Base-by-base conservation (phyloP, 2,888 invertebrate genomes). In the Eupeodes latifasciatus region DNA sequence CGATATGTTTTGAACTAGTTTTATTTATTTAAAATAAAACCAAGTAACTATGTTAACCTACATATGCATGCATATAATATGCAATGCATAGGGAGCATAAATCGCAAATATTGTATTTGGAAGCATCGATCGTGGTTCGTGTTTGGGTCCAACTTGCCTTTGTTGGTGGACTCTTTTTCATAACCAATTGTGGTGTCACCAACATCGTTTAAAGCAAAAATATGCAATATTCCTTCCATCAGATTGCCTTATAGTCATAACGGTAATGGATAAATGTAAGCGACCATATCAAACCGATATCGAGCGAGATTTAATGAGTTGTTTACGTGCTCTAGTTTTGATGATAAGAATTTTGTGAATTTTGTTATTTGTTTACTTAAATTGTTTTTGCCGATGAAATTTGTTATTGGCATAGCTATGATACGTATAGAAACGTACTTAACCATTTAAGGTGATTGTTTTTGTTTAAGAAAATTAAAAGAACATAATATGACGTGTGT, bases 111-210 rank as follows among this genome's bases (percentile, higher is more conserved):
- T 57, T 49, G 53, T 80, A 44, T 61, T 19, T 51, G 40, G 40
- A 27, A 27, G 53, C 12, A 44, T 55, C 47, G 47, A 47, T 69
- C 36, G 27, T 27, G 27, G 51, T 57, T 40, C 40, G 49, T 27
- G 5, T 12, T 62, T 57, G n/a, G 81, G 75, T 88, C 74, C 75
- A 75, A 51, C n/a, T 67, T 44, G 27, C 53, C 62, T 36, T 36
- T 78, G 69, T 53, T 74, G 53, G 72, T 40, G 12, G 61, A 44
- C 59, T 75, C 51, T 69, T 85, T 74, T 67, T 61, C 88, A 88
- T 85, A 81, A 78, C 80, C 88, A 85, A 77, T 62, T 88, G 81
- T 81, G 74, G 88, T 88, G 81, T 88, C 88, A 81, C 85, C 78
- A 75, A 85, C 81, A 85, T 77, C 85, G 85, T 75, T 86, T 79